phyloP scores from a whole-genome alignment of 2,888 invertebrate genomes.

The Caenorhabditis sulstoni region DNA sequence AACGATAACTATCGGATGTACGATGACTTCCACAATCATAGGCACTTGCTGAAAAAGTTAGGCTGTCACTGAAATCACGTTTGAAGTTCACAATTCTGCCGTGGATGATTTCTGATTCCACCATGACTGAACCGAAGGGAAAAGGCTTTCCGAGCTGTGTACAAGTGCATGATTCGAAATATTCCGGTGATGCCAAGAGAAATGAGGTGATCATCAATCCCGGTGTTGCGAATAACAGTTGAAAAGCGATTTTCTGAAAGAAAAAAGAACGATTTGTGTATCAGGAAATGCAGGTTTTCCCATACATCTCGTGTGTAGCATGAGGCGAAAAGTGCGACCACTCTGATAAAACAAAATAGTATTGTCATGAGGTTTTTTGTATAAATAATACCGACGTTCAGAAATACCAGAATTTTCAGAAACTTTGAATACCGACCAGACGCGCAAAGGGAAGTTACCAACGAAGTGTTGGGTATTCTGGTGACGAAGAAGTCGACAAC shows the following conservation, averaged over 20 bases:
- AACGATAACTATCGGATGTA: constrained; percentile 1
- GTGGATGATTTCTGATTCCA: neutral
- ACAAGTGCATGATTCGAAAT: neutral
- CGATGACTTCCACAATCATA: neutral
- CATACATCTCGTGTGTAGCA: constrained; percentile 9
- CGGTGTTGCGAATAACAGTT: neutral
- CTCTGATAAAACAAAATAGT: constrained; percentile 18
- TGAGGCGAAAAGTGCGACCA: neutral
- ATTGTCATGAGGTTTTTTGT: constrained; percentile 15
- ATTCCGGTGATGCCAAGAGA: constrained; percentile 9
- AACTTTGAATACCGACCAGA: neutral
- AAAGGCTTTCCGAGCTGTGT: constrained; percentile 15
- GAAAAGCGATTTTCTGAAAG: neutral
- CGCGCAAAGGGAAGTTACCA: constrained; percentile 12
- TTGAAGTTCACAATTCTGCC: neutral
- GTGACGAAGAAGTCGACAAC: constrained; percentile 1
- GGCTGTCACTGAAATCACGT: neutral
- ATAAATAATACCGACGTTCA: constrained; percentile 8
- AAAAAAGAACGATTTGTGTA: no score
- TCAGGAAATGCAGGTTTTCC: no score
- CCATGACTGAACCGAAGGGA: constrained; percentile 5
- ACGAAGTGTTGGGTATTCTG: constrained; percentile 17
- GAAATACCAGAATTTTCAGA: constrained; percentile 1
- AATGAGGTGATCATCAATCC: neutral
- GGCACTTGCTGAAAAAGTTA: neutral